Evolutionary conservation across 2,888 invertebrate genomes (phyloP).

Genomic region (Hypomecis atomaria): DNA sequence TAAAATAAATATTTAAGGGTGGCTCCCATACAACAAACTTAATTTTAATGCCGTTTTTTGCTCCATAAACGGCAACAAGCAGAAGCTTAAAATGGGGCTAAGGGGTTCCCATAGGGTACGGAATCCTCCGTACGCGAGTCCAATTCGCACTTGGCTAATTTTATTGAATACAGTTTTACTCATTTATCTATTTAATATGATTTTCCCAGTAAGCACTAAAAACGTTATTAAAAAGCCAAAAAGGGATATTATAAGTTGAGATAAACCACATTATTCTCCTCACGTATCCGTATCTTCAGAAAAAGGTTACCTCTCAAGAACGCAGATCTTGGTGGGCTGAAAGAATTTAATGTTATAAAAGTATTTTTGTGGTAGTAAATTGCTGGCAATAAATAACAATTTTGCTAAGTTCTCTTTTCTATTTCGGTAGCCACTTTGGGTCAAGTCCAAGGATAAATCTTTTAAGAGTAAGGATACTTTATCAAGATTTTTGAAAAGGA

Average conservation of each 20-base stretch:
- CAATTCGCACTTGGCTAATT: too few species aligned
- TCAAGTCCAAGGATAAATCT: neutral
- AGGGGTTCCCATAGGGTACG: too few species aligned
- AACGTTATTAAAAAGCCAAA: neutral
- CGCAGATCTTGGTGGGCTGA: conserved; percentile 8
- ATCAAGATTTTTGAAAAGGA: too few species aligned
- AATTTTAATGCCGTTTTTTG: too few species aligned
- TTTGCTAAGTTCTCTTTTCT: neutral
- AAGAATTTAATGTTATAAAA: conserved; percentile 15
- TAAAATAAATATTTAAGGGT: too few species aligned
- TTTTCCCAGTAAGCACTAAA: neutral
- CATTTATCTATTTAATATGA: too few species aligned
- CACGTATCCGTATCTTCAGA: conserved; percentile 2
- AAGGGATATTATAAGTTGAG: neutral
- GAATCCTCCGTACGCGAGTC: too few species aligned
- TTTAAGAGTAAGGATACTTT: too few species aligned
- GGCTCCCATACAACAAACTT: too few species aligned
- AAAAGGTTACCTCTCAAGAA: neutral
- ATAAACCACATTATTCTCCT: neutral
- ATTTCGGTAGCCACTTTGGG: neutral
- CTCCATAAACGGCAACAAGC: too few species aligned
- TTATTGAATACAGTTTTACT: too few species aligned
- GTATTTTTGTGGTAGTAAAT: conserved; percentile 11
- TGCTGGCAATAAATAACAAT: conserved; percentile 5
- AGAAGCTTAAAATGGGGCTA: too few species aligned